Evolutionary conservation across 2,797 vertebrate species (phyloP).

Genomic region (Acestrorhynchus altus): DNA sequence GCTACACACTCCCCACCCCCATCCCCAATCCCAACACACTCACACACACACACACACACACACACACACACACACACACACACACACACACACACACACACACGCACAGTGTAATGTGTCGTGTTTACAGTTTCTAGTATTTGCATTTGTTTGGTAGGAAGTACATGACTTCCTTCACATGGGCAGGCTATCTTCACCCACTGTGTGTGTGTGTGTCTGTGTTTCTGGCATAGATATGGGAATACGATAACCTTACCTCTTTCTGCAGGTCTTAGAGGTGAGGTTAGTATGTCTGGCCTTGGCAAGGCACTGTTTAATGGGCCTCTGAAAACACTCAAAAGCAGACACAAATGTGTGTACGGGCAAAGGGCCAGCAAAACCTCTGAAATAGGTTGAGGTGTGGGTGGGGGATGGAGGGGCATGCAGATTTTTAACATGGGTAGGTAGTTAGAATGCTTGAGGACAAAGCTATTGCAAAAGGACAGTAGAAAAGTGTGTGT

Average conservation of each 20-base stretch:
- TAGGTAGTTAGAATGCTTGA: conserved; percentile 81
- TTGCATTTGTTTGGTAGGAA: conserved; percentile 63
- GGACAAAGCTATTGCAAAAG: conserved; percentile 77
- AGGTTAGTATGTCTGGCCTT: conserved; percentile 85
- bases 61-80: background rate
- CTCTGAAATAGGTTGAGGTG: conserved; percentile 31
- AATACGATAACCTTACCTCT: conserved; percentile 89
- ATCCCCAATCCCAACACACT: background rate
- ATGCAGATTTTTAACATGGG: conserved; percentile 78
- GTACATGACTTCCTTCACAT: conserved; percentile 63
- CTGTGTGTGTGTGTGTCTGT: conserved; percentile 56
- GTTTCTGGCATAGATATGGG: conserved; percentile 81
- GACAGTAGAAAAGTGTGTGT: conserved; percentile 55
- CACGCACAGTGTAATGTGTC: conserved; percentile 67
- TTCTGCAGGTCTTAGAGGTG: conserved; percentile 82
- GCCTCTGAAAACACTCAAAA: conserved; percentile 88
- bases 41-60: background rate
- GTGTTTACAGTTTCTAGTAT: conserved; percentile 77
- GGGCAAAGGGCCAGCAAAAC: conserved; percentile 87
- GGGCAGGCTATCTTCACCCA: conserved; percentile 58
- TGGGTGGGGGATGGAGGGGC: conserved; percentile 5
- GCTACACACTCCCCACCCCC: conserved; percentile 6
- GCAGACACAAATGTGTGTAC: conserved; percentile 90
- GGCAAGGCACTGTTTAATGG: conserved; percentile 89
- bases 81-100: background rate